Base-by-base conservation (phyloP, 2,113 vertebrate species). In the Oplegnathus fasciatus region DNA sequence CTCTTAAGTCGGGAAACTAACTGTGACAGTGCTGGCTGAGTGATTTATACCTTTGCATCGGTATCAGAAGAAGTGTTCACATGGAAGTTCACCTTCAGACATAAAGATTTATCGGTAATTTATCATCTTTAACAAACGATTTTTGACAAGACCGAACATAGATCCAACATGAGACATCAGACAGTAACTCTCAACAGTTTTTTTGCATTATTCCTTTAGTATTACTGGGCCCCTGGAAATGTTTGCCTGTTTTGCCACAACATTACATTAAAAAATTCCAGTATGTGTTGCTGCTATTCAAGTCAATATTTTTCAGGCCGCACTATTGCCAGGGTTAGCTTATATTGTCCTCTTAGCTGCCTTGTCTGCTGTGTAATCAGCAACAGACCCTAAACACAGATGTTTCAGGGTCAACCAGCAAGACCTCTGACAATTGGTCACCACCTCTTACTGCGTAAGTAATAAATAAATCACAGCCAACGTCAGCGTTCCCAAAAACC, bases 301-400 rank as follows among this genome's bases (percentile, higher is more conserved):
- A 42, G 42, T 26, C 10, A 18, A 42, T 28, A 26, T 68, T 73
- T 57, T 72, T 52, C 37, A 66, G 54, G 58, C 64, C 52, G 24
- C 66, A 37, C n/a, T 42, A 37, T 46, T 66, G 58, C 70, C 61
- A 24, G 70, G 65, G 34, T 37, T 37, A 37, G 34, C 37, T 54
- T 55, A 22, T 48, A 34, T 75, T 52, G n/a, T 88, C 75, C 42
- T 75, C 42, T 81, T 46, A 61, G 65, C 73, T 83, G 78, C 66
- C 80, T 76, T 70, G 75, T 87, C 87, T 89, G 80, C 65, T 92
- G 87, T 89, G 77, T 90, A 88, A 93, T 91, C 83, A 88, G 86
- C 80, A 93, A 62, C 89, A 89, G 90, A 87, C 61, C 88, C 89
- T 89, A 92, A 94, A 94, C 89, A 94, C 93, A 94, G 92, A 88